Evolutionary conservation across 2,113 vertebrate genomes (phyloP), one percentile per base, ranked within the genome.

Genomic region (Phodopus roborovskii): DNA sequence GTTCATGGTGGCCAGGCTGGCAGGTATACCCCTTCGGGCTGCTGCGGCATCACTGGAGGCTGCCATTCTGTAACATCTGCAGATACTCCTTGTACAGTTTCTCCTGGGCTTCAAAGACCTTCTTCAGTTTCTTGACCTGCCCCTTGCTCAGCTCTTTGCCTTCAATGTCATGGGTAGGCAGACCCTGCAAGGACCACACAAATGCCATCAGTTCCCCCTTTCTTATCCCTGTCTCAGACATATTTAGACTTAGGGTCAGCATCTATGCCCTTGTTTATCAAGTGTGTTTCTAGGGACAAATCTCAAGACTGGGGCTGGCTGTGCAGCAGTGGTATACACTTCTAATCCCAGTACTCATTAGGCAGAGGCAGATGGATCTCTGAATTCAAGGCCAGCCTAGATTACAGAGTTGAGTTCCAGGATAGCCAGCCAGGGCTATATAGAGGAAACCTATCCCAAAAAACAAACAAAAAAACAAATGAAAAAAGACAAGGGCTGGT

Each of bases 91-190:
- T 98, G 98, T 99, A 95, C 0, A 99, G 96, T 93, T 99, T 99
- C 84, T 99, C 99, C 97, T 99, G 99, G 0, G 98, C 97, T 92
- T 99, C 99, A 15, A 98, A 99, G 12, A 99, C 99, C 97, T 99
- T 99, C 68, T 98, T 98, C 73, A 99, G 98, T 98, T 99, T 99
- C 98, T 99, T 99, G 87, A 98, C 97, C 86, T 99, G 99, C 20
- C 99, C 99, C 97, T 99, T 99, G 98, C 99, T 99, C 90, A 99
- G 98, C 97, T 99, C 99, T 97, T 99, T 99, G 85, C 99, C 99
- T 92, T 99, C 99, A 0, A 83, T 71, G 48, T 99, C 99, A 11
- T 99, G 99, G 0, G 99, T 99, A 36, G 99, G 99, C 97, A 99
- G 99, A 81, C 99, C 99, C 99, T 99, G 98, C 89, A 97, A 97